phyloP scores from a whole-genome alignment of 2,797 vertebrate genomes.

The Anas flavirostris region DNA sequence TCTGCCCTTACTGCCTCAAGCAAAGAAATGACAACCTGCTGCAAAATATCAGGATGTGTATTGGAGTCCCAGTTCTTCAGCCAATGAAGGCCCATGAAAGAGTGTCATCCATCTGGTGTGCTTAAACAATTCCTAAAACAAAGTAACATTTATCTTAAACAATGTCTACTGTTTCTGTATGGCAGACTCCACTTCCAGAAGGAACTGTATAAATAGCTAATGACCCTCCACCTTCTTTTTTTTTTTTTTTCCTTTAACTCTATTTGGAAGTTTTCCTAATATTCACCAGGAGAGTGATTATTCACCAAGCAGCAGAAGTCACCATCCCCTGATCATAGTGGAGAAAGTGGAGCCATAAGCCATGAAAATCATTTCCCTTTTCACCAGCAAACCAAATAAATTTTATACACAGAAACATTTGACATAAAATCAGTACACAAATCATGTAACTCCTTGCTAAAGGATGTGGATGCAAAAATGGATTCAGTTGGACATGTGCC shows the following conservation, averaged over 20 bases:
- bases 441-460: background rate
- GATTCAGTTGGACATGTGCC: background rate
- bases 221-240: too few relatives aligned
- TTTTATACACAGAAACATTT: background rate
- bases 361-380: background rate
- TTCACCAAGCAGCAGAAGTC: background rate
- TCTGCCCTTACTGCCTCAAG: conserved; percentile 21
- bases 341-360: background rate
- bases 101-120: background rate
- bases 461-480: background rate
- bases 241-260: background rate
- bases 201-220: background rate
- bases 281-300: background rate
- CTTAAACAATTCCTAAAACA: background rate
- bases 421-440: background rate
- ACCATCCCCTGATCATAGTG: background rate
- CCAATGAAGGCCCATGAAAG: conserved; percentile 15
- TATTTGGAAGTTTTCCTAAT: background rate
- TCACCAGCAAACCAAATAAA: background rate
- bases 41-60: conserved; percentile 2
- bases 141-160: background rate
- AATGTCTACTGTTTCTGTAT: background rate
- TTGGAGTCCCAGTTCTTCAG: conserved; percentile 17
- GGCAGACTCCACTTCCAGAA: background rate
- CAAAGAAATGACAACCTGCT: background rate